These are phyloP conservation scores for Tethya wilhelma DNA, from an alignment of 37 sponge, comb jelly and placozoan species.

Conservation along the genomic window DNA sequence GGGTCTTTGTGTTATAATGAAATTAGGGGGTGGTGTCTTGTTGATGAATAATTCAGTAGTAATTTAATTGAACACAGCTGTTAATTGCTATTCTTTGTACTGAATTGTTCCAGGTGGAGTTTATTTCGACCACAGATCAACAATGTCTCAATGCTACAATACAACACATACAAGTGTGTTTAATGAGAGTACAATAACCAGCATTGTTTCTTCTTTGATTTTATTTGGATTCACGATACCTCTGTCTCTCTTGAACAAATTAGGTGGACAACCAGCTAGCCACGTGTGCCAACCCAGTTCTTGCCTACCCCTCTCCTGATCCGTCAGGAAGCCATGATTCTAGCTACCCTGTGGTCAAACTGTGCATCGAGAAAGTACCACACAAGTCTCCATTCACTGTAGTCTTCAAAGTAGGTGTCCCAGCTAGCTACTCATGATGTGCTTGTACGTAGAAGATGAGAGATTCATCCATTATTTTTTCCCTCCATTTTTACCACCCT, in stretches of 20 bases:
- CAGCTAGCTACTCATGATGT: neutral
- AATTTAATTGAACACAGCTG: neutral
- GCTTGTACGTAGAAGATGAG: too few relatives aligned
- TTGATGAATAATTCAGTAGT: neutral
- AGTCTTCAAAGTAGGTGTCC: slow-evolving; percentile 80
- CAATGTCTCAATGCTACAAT: slow-evolving; percentile 58
- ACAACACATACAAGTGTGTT: slow-evolving; percentile 68
- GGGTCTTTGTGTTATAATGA: too few relatives aligned
- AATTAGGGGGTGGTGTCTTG: too few relatives aligned
- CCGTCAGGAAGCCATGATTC: slow-evolving; percentile 35
- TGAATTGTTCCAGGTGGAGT: slow-evolving; percentile 34
- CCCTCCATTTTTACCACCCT: neutral
- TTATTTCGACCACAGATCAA: slow-evolving; percentile 11
- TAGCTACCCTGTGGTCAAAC: slow-evolving; percentile 35
- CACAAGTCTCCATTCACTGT: slow-evolving; percentile 63
- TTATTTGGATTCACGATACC: neutral
- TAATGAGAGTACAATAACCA: neutral
- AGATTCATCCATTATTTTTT: neutral
- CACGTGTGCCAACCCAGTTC: slow-evolving; percentile 33
- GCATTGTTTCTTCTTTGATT: neutral
- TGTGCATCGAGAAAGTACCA: slow-evolving; percentile 47
- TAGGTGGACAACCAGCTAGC: slow-evolving; percentile 83
- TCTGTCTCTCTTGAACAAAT: neutral
- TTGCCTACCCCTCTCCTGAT: slow-evolving; percentile 71
- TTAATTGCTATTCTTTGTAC: neutral